A percentile compares a stretch with the other conserved stretches of the same genome.
These are phyloP conservation scores for Coturnix japonica DNA, from an alignment of 2,113 vertebrate genomes.

Conservation along the genomic window DNA sequence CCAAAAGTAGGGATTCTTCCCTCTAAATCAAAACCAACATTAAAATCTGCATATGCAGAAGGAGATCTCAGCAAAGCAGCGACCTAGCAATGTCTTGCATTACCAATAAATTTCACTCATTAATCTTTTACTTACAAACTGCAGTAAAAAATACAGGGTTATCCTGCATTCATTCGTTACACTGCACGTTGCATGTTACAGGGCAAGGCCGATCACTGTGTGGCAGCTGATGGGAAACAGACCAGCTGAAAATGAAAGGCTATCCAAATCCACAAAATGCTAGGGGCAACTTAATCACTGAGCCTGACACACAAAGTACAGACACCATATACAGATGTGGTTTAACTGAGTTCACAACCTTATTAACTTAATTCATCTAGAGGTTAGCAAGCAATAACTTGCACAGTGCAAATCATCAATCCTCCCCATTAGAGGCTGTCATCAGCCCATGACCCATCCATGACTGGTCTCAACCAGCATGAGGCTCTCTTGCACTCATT, in stretches of 20 bases:
- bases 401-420: neutral
- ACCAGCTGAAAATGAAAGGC: slow-evolving; percentile 46
- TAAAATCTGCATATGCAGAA: neutral
- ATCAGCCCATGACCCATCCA: neutral
- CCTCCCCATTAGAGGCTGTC: slow-evolving; percentile 9
- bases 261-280: slow-evolving; percentile 38
- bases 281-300: slow-evolving; percentile 29
- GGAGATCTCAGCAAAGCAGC: neutral
- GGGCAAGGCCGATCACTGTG: neutral
- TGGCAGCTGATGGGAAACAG: slow-evolving; percentile 49
- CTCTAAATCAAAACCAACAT: neutral
- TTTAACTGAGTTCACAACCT: slow-evolving; percentile 40
- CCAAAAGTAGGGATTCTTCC: neutral
- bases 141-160: slow-evolving; percentile 20
- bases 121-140: slow-evolving; percentile 34
- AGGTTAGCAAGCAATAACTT: slow-evolving; percentile 32
- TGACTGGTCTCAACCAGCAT: fast-evolving
- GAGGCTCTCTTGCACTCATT: neutral
- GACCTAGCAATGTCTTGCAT: neutral
- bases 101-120: slow-evolving; percentile 9
- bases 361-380: slow-evolving; percentile 43
- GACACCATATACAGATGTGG: slow-evolving; percentile 8
- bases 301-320: slow-evolving; percentile 19
- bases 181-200: neutral
- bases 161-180: slow-evolving; percentile 12